Conservation (phyloP, 2,797 vertebrate species). For the Pempheris klunzingeri region DNA sequence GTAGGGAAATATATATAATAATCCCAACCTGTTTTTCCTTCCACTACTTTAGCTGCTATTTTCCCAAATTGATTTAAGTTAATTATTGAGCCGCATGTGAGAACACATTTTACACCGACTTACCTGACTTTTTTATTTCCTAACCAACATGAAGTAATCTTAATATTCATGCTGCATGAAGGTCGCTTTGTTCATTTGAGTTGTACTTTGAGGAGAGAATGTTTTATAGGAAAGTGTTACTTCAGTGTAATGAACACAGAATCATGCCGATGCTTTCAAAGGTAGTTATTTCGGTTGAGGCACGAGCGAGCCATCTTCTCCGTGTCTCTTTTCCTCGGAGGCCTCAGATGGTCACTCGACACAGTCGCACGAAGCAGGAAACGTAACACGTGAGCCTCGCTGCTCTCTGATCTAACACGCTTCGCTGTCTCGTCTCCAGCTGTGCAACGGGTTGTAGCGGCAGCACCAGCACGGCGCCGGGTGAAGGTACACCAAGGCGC, state of each 20-base stretch:
- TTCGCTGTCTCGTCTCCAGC: slow-evolving; percentile 66
- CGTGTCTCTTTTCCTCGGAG: slow-evolving; percentile 33
- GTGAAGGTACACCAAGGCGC: slow-evolving; percentile 72
- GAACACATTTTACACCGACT: slow-evolving; percentile 39
- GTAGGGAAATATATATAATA: slow-evolving; percentile 66
- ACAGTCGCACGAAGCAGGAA: slow-evolving; percentile 61
- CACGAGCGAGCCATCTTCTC: slow-evolving; percentile 25
- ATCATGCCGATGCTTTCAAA: not conserved
- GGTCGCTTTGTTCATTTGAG: not conserved
- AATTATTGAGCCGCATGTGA: slow-evolving; percentile 55
- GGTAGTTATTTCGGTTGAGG: slow-evolving; percentile 17
- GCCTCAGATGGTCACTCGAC: slow-evolving; percentile 70
- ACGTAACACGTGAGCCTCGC: slow-evolving; percentile 38
- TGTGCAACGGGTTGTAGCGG: slow-evolving; percentile 63
- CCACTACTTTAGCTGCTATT: slow-evolving; percentile 50
- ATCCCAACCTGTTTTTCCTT: slow-evolving; percentile 65
- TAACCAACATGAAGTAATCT: slow-evolving; percentile 12
- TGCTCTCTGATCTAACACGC: slow-evolving; percentile 61
- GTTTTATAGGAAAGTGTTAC: not conserved
- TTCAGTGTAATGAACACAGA: not conserved
- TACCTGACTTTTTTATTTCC: slow-evolving; percentile 33
- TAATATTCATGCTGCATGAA: not conserved
- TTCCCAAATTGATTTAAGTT: slow-evolving; percentile 61
- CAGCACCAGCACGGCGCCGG: slow-evolving; percentile 54
- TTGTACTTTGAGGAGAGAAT: not conserved